Evolutionary conservation across 2,797 vertebrate species (phyloP).

Genomic region (Silurus lanzhouensis): DNA sequence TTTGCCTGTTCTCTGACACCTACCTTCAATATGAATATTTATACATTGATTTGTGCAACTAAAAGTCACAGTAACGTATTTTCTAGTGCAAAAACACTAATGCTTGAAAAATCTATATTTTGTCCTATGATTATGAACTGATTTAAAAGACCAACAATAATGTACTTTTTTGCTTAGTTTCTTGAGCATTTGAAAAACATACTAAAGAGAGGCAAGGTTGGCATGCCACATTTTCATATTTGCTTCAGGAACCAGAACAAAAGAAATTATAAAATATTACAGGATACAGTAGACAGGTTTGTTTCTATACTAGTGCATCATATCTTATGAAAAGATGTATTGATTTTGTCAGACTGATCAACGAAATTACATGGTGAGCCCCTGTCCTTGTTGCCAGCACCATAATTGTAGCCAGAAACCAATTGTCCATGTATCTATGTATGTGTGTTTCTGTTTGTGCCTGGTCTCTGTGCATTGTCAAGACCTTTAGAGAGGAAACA

Average conservation of each 20-base stretch:
- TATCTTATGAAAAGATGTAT: slow-evolving; percentile 17
- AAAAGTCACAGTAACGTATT: background rate
- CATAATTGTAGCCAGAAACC: slow-evolving; percentile 26
- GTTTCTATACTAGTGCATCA: slow-evolving; percentile 18
- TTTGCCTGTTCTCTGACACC: slow-evolving; percentile 3
- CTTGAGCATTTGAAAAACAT: background rate
- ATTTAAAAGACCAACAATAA: background rate
- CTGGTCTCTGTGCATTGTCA: slow-evolving; percentile 29
- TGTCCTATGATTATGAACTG: slow-evolving; percentile 16
- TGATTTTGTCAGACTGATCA: slow-evolving; percentile 9
- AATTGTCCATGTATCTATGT: slow-evolving; percentile 14
- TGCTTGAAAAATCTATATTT: background rate
- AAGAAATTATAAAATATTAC: background rate
- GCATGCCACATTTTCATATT: background rate
- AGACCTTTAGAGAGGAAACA: slow-evolving; percentile 19
- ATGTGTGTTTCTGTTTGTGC: slow-evolving; percentile 11
- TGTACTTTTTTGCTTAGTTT: background rate
- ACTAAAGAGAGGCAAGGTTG: background rate
- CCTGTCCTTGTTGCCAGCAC: slow-evolving; percentile 10
- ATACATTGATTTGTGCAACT: background rate
- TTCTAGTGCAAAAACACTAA: background rate
- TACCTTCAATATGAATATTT: background rate
- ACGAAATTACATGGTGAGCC: slow-evolving; percentile 18
- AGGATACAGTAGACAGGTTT: background rate
- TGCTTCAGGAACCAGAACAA: background rate